These are phyloP conservation scores for Minunthozetes semirufus DNA, from an alignment of 2,888 invertebrate genomes.

Conservation along the genomic window DNA sequence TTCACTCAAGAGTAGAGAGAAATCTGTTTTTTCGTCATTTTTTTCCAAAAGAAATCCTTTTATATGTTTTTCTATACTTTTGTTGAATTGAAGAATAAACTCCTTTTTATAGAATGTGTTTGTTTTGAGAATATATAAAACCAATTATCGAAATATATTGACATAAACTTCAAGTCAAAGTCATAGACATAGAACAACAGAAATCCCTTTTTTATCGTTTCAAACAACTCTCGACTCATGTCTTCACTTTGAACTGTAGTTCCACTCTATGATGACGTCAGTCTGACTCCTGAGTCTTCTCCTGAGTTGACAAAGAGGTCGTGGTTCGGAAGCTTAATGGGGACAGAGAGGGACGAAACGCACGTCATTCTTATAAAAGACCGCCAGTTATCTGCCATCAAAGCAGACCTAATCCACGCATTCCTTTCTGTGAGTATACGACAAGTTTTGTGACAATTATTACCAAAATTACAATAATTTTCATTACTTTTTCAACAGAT, in stretches of 20 bases:
- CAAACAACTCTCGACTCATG: background rate
- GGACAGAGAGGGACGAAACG: conserved; percentile 91
- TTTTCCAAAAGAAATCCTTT: background rate
- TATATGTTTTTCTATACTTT: background rate
- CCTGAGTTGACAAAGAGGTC: conserved; percentile 95
- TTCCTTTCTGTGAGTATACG: conserved; percentile 64
- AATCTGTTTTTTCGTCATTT: background rate
- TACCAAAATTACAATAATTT: background rate
- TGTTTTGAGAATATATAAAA: background rate
- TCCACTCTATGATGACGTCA: conserved; percentile 75
- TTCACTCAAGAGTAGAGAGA: background rate
- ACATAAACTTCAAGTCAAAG: background rate
- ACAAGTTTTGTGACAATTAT: background rate
- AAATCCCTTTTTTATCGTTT: background rate
- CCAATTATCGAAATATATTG: background rate
- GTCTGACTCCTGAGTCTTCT: conserved; percentile 88
- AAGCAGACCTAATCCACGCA: conserved; percentile 95
- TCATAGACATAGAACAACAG: background rate
- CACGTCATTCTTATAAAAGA: conserved; percentile 91
- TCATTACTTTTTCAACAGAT: conserved; percentile 58
- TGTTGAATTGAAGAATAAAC: background rate
- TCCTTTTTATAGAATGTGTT: background rate
- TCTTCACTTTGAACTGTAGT: conserved; percentile 43
- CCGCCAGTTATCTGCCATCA: conserved; percentile 90
- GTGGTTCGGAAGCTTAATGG: conserved; percentile 96